A percentile compares a stretch with the other conserved stretches of the same genome.
Conservation (phyloP, 2,113 vertebrate species). For the Rhagologus leucostigma region DNA sequence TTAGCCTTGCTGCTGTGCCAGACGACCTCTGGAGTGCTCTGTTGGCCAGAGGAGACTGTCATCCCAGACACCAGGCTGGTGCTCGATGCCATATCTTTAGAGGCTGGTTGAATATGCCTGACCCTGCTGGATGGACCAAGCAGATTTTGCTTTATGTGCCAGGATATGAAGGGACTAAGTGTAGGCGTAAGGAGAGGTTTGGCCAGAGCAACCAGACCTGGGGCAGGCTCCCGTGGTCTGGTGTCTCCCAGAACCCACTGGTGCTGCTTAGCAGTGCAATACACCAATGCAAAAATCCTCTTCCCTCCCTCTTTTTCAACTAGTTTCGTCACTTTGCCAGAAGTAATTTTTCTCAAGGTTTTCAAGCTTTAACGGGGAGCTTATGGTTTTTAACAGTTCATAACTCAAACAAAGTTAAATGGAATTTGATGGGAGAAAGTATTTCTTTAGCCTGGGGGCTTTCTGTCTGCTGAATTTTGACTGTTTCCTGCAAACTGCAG, state of each 20-base stretch:
- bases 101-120: not conserved
- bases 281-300: not conserved
- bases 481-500: not conserved
- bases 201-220: not conserved
- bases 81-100: fast-evolving
- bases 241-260: not conserved
- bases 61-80: not conserved
- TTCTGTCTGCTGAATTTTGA: not conserved
- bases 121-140: not conserved
- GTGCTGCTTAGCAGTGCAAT: not conserved
- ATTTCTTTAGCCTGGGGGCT: not conserved
- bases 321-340: not conserved
- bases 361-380: not conserved
- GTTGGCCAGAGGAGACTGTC: not conserved
- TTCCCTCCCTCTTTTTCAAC: not conserved
- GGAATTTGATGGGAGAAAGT: not conserved
- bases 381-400: not conserved
- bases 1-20: not conserved
- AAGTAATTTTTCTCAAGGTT: not conserved
- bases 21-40: not conserved
- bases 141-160: not conserved
- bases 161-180: not conserved
- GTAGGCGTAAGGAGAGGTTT: not conserved
- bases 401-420: not conserved
- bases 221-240: fast-evolving